A percentile compares a stretch with the other conserved stretches of the same genome.
Conservation (phyloP, 2,113 vertebrate genomes). For the Triplophysa rosa region DNA sequence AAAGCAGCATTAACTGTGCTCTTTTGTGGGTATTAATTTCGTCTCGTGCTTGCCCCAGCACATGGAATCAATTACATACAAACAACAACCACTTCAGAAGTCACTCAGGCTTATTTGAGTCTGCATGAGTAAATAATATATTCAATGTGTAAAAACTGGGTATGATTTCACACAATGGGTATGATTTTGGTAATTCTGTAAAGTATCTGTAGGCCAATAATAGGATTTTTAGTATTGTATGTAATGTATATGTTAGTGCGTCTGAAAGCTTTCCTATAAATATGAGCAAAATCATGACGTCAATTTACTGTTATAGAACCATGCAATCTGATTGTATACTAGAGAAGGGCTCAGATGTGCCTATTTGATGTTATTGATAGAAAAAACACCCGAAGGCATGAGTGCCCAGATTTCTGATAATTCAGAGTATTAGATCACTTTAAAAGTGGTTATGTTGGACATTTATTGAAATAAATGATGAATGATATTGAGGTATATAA, state of each 20-base stretch:
- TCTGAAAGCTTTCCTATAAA: not conserved
- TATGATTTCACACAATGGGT: not conserved
- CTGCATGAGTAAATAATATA: constrained; percentile 1
- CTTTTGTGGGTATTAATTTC: not conserved
- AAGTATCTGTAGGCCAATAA: no score
- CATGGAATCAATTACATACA: not conserved
- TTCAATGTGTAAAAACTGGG: not conserved
- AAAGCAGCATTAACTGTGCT: not conserved
- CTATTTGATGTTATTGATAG: constrained; percentile 13
- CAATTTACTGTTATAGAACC: not conserved
- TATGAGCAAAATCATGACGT: not conserved
- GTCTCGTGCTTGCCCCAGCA: not conserved
- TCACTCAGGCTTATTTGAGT: not conserved
- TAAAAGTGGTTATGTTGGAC: constrained; percentile 18
- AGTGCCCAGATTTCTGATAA: not conserved
- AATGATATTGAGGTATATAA: not conserved
- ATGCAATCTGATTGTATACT: constrained; percentile 8
- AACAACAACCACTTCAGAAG: not conserved
- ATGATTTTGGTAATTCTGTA: not conserved
- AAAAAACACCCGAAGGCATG: constrained; percentile 4
- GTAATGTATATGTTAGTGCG: not conserved
- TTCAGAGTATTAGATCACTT: constrained; percentile 1
- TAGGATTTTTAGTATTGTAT: not conserved
- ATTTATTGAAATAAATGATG: constrained; percentile 22
- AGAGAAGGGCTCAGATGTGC: constrained; percentile 16